Evolutionary conservation across 2,888 invertebrate species (phyloP).

Genomic region (Orthosia gracilis): DNA sequence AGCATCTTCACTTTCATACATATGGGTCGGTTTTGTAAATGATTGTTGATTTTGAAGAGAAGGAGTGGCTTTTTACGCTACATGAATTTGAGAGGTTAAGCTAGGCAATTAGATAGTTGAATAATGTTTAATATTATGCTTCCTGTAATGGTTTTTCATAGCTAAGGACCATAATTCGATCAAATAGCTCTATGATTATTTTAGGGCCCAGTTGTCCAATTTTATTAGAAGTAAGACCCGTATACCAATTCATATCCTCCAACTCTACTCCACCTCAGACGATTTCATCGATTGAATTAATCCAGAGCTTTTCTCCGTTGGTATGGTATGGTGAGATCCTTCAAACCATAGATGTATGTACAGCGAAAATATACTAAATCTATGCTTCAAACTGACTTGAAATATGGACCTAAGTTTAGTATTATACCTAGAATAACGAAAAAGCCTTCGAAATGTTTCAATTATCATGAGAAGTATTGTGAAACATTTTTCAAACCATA

Average conservation of each 20-base stretch:
- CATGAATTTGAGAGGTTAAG: neutral
- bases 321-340: too few species aligned
- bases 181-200: neutral
- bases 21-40: conserved; percentile 30
- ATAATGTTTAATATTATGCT: neutral
- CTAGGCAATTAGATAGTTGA: neutral
- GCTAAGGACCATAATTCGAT: neutral
- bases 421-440: neutral
- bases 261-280: too few species aligned
- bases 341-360: too few species aligned
- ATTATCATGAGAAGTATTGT: neutral
- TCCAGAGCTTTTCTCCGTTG: too few species aligned
- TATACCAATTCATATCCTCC: too few species aligned
- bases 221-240: neutral
- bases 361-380: too few species aligned
- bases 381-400: too few species aligned
- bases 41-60: neutral
- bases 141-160: neutral
- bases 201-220: neutral
- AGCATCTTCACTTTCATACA: conserved; percentile 34
- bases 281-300: too few species aligned
- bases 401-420: neutral
- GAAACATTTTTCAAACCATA: neutral
- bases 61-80: conserved; percentile 3
- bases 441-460: neutral